A percentile compares a stretch with the other conserved stretches of the same genome.
These are phyloP conservation scores for Pedicia rivosa DNA, from an alignment of 2,888 invertebrate species.

Conservation along the genomic window DNA sequence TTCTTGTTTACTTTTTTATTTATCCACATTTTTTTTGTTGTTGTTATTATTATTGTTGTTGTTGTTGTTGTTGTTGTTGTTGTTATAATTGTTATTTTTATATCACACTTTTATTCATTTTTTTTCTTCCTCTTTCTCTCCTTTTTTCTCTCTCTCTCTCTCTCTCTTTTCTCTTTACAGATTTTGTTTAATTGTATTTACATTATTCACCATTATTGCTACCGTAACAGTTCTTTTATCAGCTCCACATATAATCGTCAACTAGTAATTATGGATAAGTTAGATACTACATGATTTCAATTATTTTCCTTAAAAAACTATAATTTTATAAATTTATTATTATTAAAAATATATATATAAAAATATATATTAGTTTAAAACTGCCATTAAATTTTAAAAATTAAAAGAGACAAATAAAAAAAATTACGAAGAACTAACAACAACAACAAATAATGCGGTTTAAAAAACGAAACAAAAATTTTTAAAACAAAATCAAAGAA, in stretches of 20 bases:
- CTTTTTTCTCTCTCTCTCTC: background rate
- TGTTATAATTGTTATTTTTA: too few species aligned
- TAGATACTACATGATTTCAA: too few species aligned
- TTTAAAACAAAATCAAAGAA: background rate
- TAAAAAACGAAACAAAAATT: too few species aligned
- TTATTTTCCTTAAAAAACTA: too few species aligned
- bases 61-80: too few species aligned
- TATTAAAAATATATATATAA: background rate
- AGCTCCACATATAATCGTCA: constrained; percentile 90
- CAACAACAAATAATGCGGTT: too few species aligned
- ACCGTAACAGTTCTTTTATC: constrained; percentile 82
- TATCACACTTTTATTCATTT: background rate
- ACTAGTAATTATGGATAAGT: constrained; percentile 44
- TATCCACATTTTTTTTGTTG: too few species aligned
- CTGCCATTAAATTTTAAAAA: constrained; percentile 4
- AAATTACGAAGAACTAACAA: background rate
- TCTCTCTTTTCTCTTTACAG: constrained; percentile 31
- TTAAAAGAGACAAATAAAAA: constrained; percentile 5
- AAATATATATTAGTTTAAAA: constrained; percentile 4
- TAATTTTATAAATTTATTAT: too few species aligned
- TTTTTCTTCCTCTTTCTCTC: background rate
- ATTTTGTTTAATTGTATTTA: constrained; percentile 91
- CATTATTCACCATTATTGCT: constrained; percentile 83
- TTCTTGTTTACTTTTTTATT: too few species aligned
- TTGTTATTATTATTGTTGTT: too few species aligned